phyloP scores from a whole-genome alignment of 2,888 invertebrate species.

The Volucella inflata region DNA sequence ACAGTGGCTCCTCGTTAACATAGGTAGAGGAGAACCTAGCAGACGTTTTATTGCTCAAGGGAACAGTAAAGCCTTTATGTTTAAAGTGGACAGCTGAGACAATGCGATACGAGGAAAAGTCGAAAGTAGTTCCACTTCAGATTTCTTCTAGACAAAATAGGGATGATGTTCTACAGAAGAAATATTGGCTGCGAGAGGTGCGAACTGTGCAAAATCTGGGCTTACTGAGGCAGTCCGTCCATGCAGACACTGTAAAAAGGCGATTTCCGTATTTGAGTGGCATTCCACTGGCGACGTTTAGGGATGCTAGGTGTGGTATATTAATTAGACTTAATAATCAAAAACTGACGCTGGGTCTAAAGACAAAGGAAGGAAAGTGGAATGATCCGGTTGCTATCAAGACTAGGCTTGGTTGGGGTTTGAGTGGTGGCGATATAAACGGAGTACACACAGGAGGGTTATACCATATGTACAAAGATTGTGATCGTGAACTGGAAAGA shows the following conservation, averaged over 20 bases:
- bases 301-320: not conserved
- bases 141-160: not conserved
- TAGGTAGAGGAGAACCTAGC: not conserved
- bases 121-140: slow-evolving; percentile 5
- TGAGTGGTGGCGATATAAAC: not conserved
- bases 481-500: slow-evolving; percentile 7
- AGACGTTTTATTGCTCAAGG: not conserved
- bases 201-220: too few species aligned
- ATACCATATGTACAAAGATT: slow-evolving; percentile 8
- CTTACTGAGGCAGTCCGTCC: too few species aligned
- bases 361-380: slow-evolving; percentile 1
- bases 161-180: not conserved
- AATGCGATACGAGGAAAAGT: not conserved
- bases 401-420: slow-evolving; percentile 22
- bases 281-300: not conserved
- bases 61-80: slow-evolving; percentile 9
- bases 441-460: not conserved
- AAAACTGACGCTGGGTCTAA: not conserved
- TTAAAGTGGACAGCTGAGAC: slow-evolving; percentile 21
- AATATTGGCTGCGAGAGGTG: not conserved
- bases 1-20: slow-evolving; percentile 2
- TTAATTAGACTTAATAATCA: slow-evolving; percentile 17
- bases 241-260: not conserved
- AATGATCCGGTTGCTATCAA: slow-evolving; percentile 15
- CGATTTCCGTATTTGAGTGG: not conserved